A percentile compares a stretch with the other conserved stretches of the same genome.
Conservation (phyloP, 2,113 vertebrate species). For the Lasiurus cinereus region DNA sequence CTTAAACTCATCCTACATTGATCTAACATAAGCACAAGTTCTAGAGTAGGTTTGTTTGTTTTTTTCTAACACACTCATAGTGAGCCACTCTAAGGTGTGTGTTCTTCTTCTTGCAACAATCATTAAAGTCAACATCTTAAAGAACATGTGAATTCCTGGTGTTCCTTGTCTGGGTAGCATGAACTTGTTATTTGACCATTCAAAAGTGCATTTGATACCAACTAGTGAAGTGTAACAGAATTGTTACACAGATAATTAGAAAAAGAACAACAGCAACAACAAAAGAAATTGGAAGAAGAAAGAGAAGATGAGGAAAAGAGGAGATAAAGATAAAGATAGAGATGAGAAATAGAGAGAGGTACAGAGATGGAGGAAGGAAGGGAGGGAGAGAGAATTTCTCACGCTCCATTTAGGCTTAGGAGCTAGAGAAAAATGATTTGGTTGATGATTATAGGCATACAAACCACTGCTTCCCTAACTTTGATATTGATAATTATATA, state of each 20-base stretch:
- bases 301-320: not conserved
- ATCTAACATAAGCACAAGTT: not conserved
- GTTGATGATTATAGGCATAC: not conserved
- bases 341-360: not conserved
- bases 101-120: not conserved
- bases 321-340: not conserved
- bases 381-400: not conserved
- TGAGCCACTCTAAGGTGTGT: fast-evolving
- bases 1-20: not conserved
- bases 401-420: not conserved
- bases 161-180: not conserved
- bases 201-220: not conserved
- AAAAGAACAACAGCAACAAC: not conserved
- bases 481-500: not conserved
- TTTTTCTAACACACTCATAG: not conserved
- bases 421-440: not conserved
- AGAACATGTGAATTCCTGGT: not conserved
- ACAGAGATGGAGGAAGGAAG: not conserved
- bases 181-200: not conserved
- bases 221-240: not conserved
- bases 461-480: not conserved
- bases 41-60: not conserved
- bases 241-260: not conserved
- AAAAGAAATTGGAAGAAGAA: not conserved
- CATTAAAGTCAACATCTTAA: not conserved